A percentile compares a stretch with the other conserved stretches of the same genome.
phyloP scores from a whole-genome alignment of 2,797 vertebrate species.

The Poeciliopsis presidionis region DNA sequence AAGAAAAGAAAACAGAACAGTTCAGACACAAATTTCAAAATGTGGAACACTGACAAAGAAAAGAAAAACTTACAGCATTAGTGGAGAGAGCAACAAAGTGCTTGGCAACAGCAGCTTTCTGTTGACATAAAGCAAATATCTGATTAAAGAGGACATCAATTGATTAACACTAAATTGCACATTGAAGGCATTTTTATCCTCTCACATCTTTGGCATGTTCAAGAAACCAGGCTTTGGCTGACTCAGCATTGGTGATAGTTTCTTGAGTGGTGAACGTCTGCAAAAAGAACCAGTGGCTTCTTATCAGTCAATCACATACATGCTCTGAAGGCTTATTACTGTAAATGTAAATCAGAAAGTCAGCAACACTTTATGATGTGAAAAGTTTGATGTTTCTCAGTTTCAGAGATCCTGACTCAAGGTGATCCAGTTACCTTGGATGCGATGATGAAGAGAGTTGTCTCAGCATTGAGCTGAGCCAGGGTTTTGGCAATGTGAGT shows the following conservation, averaged over 20 bases:
- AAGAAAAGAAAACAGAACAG: conserved; percentile 33
- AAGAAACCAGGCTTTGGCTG: conserved; percentile 95
- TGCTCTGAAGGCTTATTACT: background rate
- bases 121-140: conserved; percentile 23
- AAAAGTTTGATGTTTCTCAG: background rate
- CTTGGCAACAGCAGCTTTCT: conserved; percentile 90
- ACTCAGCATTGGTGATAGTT: conserved; percentile 97
- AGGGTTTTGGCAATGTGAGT: conserved; percentile 96
- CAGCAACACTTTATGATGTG: background rate
- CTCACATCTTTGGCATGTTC: conserved; percentile 89
- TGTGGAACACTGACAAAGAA: background rate
- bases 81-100: conserved; percentile 97
- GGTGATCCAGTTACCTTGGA: conserved; percentile 87
- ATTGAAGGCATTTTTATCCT: conserved; percentile 23
- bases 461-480: conserved; percentile 88
- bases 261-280: conserved; percentile 98
- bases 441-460: conserved; percentile 93
- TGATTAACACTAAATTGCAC: background rate
- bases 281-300: conserved; percentile 10
- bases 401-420: background rate
- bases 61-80: conserved; percentile 87
- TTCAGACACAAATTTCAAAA: conserved; percentile 14
- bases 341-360: background rate
- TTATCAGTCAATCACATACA: background rate
- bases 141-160: background rate